These are phyloP conservation scores for Hystrix brachyura DNA, from an alignment of 2,113 vertebrate species.

Conservation along the genomic window DNA sequence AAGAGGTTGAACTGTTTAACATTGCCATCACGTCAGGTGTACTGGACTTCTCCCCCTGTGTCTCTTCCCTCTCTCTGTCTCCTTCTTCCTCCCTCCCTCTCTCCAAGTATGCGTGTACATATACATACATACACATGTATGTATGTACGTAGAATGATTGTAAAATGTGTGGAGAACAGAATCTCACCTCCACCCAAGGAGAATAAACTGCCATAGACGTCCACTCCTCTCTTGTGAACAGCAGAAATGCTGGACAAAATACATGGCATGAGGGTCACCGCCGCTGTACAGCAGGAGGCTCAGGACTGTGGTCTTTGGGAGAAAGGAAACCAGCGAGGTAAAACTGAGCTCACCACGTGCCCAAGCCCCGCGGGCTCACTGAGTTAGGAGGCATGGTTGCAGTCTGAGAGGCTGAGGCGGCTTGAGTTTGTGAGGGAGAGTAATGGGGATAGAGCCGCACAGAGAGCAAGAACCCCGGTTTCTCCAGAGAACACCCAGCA, in stretches of 20 bases:
- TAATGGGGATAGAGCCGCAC: not conserved
- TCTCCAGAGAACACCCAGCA: not conserved
- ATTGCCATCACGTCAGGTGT: not conserved
- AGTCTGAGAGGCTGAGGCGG: not conserved
- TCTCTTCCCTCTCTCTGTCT: not conserved
- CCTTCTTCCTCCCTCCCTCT: not conserved
- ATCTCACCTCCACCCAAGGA: not conserved
- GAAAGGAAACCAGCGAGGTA: not conserved
- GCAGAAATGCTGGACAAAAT: not conserved
- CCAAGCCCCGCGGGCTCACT: not conserved
- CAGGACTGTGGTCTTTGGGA: not conserved
- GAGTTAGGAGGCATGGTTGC: not conserved
- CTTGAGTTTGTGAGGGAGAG: not conserved
- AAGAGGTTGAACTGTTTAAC: conserved; percentile 25
- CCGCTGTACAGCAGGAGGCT: not conserved
- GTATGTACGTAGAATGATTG: not conserved
- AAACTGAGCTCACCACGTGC: not conserved
- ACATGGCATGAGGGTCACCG: not conserved
- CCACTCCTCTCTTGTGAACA: not conserved
- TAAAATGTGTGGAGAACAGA: not conserved
- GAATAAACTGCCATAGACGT: conserved; percentile 15
- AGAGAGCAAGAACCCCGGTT: not conserved
- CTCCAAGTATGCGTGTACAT: not conserved
- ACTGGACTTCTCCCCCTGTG: not conserved
- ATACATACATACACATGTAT: not conserved